These are phyloP conservation scores for Crotalus viridis DNA, from an alignment of 2,113 vertebrate genomes.

Conservation along the genomic window DNA sequence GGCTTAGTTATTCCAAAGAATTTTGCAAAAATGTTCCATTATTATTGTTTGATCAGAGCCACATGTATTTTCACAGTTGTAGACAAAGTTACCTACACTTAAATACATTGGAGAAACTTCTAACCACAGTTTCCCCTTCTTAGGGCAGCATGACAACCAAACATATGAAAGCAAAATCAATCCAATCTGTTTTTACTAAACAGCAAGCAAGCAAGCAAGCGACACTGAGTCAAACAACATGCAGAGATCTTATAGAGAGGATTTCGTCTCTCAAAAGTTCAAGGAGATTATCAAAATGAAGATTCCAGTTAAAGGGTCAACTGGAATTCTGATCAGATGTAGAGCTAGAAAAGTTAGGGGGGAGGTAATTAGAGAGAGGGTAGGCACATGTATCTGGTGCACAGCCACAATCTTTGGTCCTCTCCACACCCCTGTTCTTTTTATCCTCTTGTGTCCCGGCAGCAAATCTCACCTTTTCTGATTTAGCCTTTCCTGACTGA, in stretches of 20 bases:
- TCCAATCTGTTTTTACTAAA: neutral
- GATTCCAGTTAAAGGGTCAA: neutral
- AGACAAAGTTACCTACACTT: neutral
- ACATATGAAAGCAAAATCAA: neutral
- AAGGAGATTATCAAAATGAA: neutral
- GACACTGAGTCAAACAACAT: neutral
- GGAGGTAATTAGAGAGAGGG: neutral
- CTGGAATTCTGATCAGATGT: neutral
- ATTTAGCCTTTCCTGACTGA: neutral
- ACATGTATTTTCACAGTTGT: neutral
- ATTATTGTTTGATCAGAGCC: neutral
- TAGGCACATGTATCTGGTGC: neutral
- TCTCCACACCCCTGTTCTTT: neutral
- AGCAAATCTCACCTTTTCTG: neutral
- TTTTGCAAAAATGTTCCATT: neutral
- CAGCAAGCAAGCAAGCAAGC: neutral
- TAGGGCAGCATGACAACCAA: neutral
- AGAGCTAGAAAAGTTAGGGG: neutral
- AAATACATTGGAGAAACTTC: neutral
- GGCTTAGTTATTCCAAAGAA: neutral
- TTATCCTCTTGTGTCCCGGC: neutral
- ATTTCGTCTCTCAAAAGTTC: neutral
- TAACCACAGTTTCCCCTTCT: neutral
- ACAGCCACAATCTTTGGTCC: neutral
- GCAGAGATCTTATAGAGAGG: neutral